Evolutionary conservation across 2,888 invertebrate species (phyloP).

Genomic region (Sarcophaga carnaria): DNA sequence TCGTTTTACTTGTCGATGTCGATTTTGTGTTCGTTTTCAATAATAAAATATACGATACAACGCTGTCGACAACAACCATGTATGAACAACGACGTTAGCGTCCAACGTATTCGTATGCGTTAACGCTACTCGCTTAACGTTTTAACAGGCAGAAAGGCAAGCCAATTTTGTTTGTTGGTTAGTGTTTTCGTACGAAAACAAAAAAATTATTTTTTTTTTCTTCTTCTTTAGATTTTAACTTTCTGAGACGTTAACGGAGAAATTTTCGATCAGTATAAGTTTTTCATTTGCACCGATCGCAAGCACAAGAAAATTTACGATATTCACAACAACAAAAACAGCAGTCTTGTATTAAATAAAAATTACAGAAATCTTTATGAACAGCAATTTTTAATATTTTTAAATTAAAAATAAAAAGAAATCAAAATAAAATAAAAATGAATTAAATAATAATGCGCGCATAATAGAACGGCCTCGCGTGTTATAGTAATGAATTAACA

Average conservation of each 20-base stretch:
- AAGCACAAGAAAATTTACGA: constrained; percentile 73
- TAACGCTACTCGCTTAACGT: constrained; percentile 32
- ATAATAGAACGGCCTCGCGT: constrained; percentile 59
- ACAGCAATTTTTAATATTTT: constrained; percentile 65
- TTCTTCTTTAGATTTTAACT: constrained; percentile 69
- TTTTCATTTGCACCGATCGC: constrained; percentile 81
- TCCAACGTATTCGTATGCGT: constrained; percentile 3
- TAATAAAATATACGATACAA: constrained; percentile 38
- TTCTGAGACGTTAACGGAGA: constrained; percentile 78
- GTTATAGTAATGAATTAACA: constrained; percentile 25
- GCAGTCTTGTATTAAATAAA: constrained; percentile 6
- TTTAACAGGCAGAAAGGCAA: constrained; percentile 35
- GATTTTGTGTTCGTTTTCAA: constrained; percentile 47
- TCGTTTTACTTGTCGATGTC: constrained; percentile 47
- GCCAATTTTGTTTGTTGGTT: constrained; percentile 50
- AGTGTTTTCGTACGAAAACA: constrained; percentile 60
- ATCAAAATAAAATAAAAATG: constrained; percentile 26
- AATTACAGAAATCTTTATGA: constrained; percentile 70
- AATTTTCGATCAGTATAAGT: constrained; percentile 81
- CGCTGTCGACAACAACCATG: not conserved
- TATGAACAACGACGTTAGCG: constrained; percentile 12
- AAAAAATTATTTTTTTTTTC: not conserved
- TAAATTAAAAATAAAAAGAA: constrained; percentile 9
- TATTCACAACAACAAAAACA: constrained; percentile 35
- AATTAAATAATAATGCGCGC: constrained; percentile 57